These are phyloP conservation scores for Lepus europaeus DNA, from an alignment of 2,113 vertebrate genomes.

Conservation along the genomic window DNA sequence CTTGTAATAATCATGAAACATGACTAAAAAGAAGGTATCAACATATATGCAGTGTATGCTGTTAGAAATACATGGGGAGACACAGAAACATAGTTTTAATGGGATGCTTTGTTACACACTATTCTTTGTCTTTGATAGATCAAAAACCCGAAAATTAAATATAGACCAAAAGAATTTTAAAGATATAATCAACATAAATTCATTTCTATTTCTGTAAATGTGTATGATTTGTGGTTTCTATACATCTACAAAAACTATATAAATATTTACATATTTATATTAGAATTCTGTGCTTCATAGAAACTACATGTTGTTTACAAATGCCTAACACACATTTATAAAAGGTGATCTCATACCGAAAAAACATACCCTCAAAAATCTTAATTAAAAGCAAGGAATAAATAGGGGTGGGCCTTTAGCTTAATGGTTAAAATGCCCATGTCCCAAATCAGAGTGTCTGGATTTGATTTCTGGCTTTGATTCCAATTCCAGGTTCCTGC, in stretches of 20 bases:
- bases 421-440: too few species aligned
- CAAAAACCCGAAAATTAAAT: background rate
- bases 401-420: too few species aligned
- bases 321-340: background rate
- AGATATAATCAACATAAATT: background rate
- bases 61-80: background rate
- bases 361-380: background rate
- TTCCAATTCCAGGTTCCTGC: too few species aligned
- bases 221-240: background rate
- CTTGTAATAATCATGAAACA: background rate
- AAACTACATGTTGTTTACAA: slow-evolving; percentile 15
- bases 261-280: background rate
- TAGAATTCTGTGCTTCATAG: background rate
- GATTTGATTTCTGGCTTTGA: too few species aligned
- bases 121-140: background rate
- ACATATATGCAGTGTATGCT: background rate
- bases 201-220: background rate
- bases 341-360: background rate
- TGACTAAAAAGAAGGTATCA: background rate
- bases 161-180: background rate
- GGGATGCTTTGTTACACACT: background rate
- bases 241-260: background rate
- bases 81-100: background rate
- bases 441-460: too few species aligned
- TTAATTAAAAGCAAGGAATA: background rate